Percentiles rank a stretch among this genome's conserved stretches.
These are phyloP conservation scores for Drosophila kikkawai DNA, from an alignment of 1,140 invertebrate species.

Conservation along the genomic window DNA sequence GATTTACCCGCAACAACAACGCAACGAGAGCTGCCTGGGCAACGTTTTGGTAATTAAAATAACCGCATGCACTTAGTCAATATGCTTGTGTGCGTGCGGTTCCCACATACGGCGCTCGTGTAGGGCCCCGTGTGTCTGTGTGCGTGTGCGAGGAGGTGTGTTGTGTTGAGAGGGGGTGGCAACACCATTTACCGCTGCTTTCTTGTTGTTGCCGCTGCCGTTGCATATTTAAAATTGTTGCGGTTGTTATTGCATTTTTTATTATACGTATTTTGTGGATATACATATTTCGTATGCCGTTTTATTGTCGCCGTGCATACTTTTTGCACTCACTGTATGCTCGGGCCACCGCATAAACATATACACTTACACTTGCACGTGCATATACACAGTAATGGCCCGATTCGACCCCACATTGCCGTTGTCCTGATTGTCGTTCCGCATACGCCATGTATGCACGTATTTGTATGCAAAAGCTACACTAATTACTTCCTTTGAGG, in stretches of 20 bases:
- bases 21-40: slow-evolving; percentile 46
- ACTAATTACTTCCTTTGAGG: slow-evolving; percentile 84
- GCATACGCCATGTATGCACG: slow-evolving; percentile 61
- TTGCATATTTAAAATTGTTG: slow-evolving; percentile 79
- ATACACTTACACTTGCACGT: not conserved
- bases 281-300: slow-evolving; percentile 57
- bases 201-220: slow-evolving; percentile 55
- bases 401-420: slow-evolving; percentile 39
- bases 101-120: slow-evolving; percentile 7
- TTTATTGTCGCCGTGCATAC: slow-evolving; percentile 48
- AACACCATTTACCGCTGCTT: slow-evolving; percentile 32
- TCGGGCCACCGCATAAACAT: slow-evolving; percentile 25
- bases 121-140: not conserved
- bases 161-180: slow-evolving; percentile 7
- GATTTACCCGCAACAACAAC: slow-evolving; percentile 73
- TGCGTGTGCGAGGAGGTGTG: slow-evolving; percentile 20
- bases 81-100: slow-evolving; percentile 55
- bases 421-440: slow-evolving; percentile 26
- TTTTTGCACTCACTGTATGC: slow-evolving; percentile 43
- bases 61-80: slow-evolving; percentile 81
- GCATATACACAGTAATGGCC: slow-evolving; percentile 10
- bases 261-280: slow-evolving; percentile 67
- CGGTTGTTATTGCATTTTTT: slow-evolving; percentile 81
- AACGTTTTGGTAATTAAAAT: slow-evolving; percentile 83
- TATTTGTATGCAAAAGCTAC: slow-evolving; percentile 81